Evolutionary conservation across 2,113 vertebrate species (phyloP).

Genomic region (Antigone vipio): DNA sequence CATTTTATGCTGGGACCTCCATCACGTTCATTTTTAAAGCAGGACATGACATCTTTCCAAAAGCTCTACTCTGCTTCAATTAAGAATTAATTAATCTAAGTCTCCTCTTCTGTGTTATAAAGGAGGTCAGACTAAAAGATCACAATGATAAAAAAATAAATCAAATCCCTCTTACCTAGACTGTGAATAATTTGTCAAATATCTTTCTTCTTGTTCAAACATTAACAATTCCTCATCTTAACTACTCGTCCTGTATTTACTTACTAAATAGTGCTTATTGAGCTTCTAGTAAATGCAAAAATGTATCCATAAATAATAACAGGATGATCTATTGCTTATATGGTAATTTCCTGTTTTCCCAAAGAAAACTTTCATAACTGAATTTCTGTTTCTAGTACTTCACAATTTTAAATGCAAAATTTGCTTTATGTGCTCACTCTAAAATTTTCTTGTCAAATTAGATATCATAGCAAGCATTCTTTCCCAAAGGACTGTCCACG

Average conservation of each 20-base stretch:
- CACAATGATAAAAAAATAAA: background rate
- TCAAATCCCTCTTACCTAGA: background rate
- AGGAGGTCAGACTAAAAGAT: background rate
- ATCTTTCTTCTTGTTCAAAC: background rate
- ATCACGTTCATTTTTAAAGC: background rate
- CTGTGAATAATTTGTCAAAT: background rate
- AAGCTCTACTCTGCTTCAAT: background rate
- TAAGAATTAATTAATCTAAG: slow-evolving; percentile 20
- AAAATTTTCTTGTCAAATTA: background rate
- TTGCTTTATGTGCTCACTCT: background rate
- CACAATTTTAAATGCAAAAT: background rate
- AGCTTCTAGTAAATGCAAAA: background rate
- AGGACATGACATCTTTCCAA: background rate
- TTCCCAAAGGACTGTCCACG: background rate
- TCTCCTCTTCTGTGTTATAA: background rate
- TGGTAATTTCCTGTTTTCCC: background rate
- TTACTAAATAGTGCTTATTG: background rate
- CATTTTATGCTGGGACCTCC: background rate
- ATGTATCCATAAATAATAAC: background rate
- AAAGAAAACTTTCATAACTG: background rate
- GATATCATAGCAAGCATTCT: background rate
- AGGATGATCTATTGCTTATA: background rate
- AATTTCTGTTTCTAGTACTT: background rate
- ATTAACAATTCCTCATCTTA: background rate
- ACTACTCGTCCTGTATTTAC: background rate